Evolutionary conservation across 2,888 invertebrate species (phyloP), one percentile per base, ranked within the genome.

Genomic region (Theretra japonica): DNA sequence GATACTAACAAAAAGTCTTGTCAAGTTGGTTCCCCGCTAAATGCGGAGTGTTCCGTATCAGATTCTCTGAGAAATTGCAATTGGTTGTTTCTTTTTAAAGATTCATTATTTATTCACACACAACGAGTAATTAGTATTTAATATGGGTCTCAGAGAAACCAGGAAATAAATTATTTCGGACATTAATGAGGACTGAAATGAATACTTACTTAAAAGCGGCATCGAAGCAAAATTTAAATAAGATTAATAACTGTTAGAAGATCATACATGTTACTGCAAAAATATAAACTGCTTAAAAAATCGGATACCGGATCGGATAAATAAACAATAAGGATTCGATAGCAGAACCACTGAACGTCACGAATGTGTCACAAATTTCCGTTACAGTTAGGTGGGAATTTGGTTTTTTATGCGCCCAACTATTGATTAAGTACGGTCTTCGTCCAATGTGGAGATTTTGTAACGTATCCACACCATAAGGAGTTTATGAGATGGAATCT

Each of bases 361-460:
- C 78, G 82, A 80, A 80, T 82, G 81, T 80, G 81, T 82, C 79
- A 77, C 76, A 78, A 70, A 79, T 85, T 88, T 88, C 85, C 85
- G 85, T 85, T 85, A 85, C 83, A 86, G 83, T 82, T 86, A 84
- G 72, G 79, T 79, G 76, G 77, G 80, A 81, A 81, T 85, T 79
- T 73, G 79, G 78, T 84, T 86, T 85, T 80, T 82, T 82, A 76
- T 81, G 70, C 71, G 71, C 60, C 72, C 73, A 75, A 75, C 75
- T 73, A 80, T 80, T 80, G 82, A 83, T 83, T 84, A 80, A 81
- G 78, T 78, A 79, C 75, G 78, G 76, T 79, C 80, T 77, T 84
- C 82, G 79, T 80, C 78, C 79, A 73, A 79, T 70, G 76, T 77
- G 73, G 78, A 77, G 72, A 84, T 85, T 85, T 83, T 82, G 83